Conservation (phyloP, 2,888 invertebrate species). For the Panzeria rudis region DNA sequence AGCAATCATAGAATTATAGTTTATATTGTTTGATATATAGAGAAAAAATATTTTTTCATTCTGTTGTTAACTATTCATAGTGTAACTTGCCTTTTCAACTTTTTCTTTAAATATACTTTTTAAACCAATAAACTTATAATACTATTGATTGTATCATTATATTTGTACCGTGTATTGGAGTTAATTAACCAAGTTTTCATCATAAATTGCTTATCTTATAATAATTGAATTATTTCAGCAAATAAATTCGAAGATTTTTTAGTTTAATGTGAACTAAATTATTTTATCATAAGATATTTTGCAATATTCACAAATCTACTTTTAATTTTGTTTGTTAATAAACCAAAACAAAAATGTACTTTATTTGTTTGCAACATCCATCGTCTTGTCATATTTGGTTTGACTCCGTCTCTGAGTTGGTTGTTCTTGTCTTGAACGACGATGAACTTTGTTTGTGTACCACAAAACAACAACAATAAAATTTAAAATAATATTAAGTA, state of each 20-base stretch:
- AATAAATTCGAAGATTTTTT: neutral
- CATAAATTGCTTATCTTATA: no score
- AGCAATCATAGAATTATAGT: no score
- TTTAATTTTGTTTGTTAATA: constrained; percentile 11
- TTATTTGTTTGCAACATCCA: constrained; percentile 28
- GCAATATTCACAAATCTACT: constrained; percentile 1
- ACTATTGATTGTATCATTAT: no score
- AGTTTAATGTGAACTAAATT: neutral
- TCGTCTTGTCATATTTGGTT: constrained; percentile 55
- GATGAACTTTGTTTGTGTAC: constrained; percentile 50
- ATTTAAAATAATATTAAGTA: constrained; percentile 23
- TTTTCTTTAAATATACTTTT: no score
- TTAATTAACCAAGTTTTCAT: no score
- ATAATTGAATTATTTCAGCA: neutral
- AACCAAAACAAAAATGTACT: neutral
- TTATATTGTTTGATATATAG: no score
- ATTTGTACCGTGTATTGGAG: no score
- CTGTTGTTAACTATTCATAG: no score
- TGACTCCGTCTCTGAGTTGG: constrained; percentile 1
- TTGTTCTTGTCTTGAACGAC: constrained; percentile 53
- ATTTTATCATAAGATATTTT: neutral
- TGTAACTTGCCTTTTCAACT: no score
- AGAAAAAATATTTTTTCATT: no score
- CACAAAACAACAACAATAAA: constrained; percentile 21
- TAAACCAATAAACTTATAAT: no score